Evolutionary conservation across 2,888 invertebrate genomes (phyloP), one percentile per base, ranked within the genome.

Genomic region (Cryptus armator): DNA sequence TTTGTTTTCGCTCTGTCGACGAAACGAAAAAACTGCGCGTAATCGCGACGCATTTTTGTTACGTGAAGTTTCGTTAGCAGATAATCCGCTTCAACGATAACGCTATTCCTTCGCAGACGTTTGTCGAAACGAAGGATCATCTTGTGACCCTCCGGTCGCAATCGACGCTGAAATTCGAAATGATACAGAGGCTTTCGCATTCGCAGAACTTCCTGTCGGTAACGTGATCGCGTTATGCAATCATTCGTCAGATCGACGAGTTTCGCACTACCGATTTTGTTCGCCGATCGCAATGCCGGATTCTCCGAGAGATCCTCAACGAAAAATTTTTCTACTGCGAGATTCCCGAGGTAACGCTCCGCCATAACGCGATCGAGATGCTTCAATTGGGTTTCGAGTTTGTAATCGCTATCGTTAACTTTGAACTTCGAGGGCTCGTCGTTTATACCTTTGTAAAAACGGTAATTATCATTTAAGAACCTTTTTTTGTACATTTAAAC

Each of bases 151-250:
- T 91, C 85, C 1, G 94, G 90, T 29, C 76, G 64, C 0, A 90
- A 90, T 84, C 93, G 93, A 80, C 92, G 92, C 75, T 92, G 66
- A 7, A 91, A 94, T 82, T 94, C 93, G 14, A 94, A 92, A 59
- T 93, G 93, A 87, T 95, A 95, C 67, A 94, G 92, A 0, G 95
- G 95, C 79, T 92, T 91, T 10, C 94, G 89, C 2, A 93, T 93
- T 37, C 95, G 91, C 4, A 95, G 87, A 9, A 94, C 89, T 84
- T 94, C 92, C 88, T 94, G 94, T 78, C 94, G 92, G 59, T 92
- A 92, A 10, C 89, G 87, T 1, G 94, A 88, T n/a, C 92, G 93
- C 68, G 89, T 90, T 53, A 91, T 92, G 59, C 93, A 94, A 6
- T 89, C 89, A 44, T 89, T 88, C 0, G 93, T 92, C 14, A 93